Conservation (phyloP, 2,888 invertebrate genomes). For the Spialia ferax region DNA sequence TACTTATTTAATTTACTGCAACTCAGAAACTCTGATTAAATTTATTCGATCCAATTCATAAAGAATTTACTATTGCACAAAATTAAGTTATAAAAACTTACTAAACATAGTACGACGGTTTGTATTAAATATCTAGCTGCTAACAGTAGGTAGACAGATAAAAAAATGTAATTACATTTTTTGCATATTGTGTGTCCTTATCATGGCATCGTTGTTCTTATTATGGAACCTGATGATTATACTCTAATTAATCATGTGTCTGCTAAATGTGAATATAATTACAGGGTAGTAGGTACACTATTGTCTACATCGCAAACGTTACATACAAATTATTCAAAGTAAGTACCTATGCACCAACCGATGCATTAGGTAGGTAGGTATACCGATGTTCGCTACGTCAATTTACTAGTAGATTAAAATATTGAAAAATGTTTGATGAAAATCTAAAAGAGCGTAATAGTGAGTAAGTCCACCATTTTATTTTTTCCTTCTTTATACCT, state of each 20-base stretch:
- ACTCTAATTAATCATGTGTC: slow-evolving; percentile 35
- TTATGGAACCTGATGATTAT: slow-evolving; percentile 4
- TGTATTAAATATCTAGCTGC: background rate
- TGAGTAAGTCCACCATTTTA: too few species aligned
- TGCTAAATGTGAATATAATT: slow-evolving; percentile 34
- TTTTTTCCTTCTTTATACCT: too few species aligned
- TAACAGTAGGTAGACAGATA: background rate
- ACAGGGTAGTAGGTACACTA: slow-evolving; percentile 11
- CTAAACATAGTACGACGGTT: background rate
- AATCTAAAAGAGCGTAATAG: too few species aligned
- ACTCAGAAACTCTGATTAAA: too few species aligned
- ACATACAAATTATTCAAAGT: slow-evolving; percentile 7
- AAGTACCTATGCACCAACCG: background rate
- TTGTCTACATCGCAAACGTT: slow-evolving; percentile 19
- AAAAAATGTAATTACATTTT: slow-evolving; percentile 2
- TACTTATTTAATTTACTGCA: too few species aligned
- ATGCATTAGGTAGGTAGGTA: background rate
- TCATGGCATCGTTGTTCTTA: background rate
- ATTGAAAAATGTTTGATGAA: too few species aligned
- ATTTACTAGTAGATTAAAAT: too few species aligned
- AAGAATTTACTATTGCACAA: too few species aligned
- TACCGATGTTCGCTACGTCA: too few species aligned
- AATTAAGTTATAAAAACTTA: too few species aligned
- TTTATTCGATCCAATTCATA: too few species aligned
- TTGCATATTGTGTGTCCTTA: background rate